Base-by-base conservation (phyloP, 2,888 invertebrate genomes). In the Diaphora mendica region DNA sequence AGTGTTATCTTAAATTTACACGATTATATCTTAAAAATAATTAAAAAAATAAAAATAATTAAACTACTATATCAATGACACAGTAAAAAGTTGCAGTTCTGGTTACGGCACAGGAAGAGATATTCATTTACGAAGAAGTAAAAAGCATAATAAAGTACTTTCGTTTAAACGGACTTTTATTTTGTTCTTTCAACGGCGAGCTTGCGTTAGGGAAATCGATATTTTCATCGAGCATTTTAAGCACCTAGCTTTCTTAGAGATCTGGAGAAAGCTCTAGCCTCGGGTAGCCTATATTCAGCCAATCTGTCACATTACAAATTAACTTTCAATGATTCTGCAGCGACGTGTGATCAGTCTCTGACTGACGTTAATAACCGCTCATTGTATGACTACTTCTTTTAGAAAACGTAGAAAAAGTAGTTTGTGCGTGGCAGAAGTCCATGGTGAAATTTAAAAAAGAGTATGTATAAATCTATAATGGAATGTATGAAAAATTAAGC, bases 291-390 rank as follows among this genome's bases (percentile, higher is more conserved):
- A 89, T 91, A 87, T 89, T 85, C 84, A 68, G 77, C 82, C 80
- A 83, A 85, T 87, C 85, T 82, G 86, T 81, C 86, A 83, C 81
- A 82, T 81, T 82, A 84, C 79, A 85, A 87, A 90, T 90, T 91
- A 89, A 88, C 91, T 91, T 87, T 90, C 91, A 79, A 88, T 82
- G 89, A 87, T 88, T 87, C 87, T 87, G 78, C 76, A 74, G 75
- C 76, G 79, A 82, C 73, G 71, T 79, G 77, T 82, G 86, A 80
- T 82, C 79, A 82, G 75, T 76, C 78, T 76, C 74, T 73, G 77
- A 80, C 74, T 73, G 77, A 80, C 80, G 78, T 81, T 81, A 81
- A 84, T 82, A 83, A 79, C 84, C 73, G 64, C 79, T 83, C 78
- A 78, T 85, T 77, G 76, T 69, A 70, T 68, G 77, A 77, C 72